Conservation (phyloP, 2,888 invertebrate genomes). For the Hemithea aestivaria region DNA sequence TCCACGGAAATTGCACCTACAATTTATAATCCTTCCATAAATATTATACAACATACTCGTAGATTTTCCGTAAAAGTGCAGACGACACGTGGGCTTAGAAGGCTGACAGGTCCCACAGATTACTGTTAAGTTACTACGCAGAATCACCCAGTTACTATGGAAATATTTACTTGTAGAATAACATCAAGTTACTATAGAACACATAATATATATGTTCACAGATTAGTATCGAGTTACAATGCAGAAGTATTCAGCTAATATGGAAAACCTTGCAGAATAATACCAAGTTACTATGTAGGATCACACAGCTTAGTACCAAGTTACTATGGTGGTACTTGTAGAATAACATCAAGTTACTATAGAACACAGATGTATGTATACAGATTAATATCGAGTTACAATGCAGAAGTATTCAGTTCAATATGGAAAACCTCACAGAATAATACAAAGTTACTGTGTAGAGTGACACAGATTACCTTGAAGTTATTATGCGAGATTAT, state of each 20-base stretch:
- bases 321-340: too few relatives aligned
- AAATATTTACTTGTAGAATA: too few relatives aligned
- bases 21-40: constrained; percentile 5
- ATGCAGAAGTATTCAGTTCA: too few relatives aligned
- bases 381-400: too few relatives aligned
- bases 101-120: constrained; percentile 26
- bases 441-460: constrained; percentile 8
- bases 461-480: constrained; percentile 5
- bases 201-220: not conserved
- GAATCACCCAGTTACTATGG: constrained; percentile 5
- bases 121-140: constrained; percentile 6
- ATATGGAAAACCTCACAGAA: too few relatives aligned
- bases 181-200: too few relatives aligned
- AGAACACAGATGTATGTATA: too few relatives aligned
- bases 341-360: too few relatives aligned
- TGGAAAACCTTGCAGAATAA: too few relatives aligned
- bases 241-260: too few relatives aligned
- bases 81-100: constrained; percentile 43
- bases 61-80: constrained; percentile 12
- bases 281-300: too few relatives aligned
- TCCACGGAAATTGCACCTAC: constrained; percentile 11
- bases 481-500: constrained; percentile 1
- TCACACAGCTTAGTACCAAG: too few relatives aligned
- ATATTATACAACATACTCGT: not conserved
- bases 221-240: not conserved